Conservation (phyloP, 2,113 vertebrate species). For the Phyllopteryx taeniolatus region DNA sequence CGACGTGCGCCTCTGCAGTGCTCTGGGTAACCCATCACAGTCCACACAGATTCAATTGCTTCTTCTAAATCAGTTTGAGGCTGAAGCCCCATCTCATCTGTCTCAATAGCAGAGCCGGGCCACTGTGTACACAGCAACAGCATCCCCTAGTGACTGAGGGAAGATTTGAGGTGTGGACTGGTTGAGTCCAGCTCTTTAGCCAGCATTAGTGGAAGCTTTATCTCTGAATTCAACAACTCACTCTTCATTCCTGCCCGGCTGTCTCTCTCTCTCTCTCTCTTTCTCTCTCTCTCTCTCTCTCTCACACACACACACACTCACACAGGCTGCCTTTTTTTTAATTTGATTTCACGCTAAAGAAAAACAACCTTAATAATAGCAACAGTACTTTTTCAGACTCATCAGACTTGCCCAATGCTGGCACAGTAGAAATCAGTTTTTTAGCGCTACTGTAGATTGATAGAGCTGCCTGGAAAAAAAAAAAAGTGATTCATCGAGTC, state of each 20-base stretch:
- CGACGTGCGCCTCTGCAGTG: slow-evolving; percentile 68
- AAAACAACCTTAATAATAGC: slow-evolving; percentile 42
- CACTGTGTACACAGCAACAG: slow-evolving; percentile 66
- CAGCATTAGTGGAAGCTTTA: slow-evolving; percentile 31
- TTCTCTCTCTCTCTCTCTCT: no score
- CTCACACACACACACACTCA: background rate
- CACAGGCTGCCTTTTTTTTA: slow-evolving; percentile 29
- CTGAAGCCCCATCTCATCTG: slow-evolving; percentile 74
- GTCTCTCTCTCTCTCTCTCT: slow-evolving; percentile 11
- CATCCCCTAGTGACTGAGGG: slow-evolving; percentile 69
- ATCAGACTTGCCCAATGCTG: slow-evolving; percentile 28
- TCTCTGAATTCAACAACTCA: slow-evolving; percentile 28
- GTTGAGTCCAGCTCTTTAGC: slow-evolving; percentile 33
- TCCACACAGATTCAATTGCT: slow-evolving; percentile 76
- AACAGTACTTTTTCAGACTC: slow-evolving; percentile 30
- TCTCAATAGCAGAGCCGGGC: slow-evolving; percentile 58
- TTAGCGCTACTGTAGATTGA: slow-evolving; percentile 14
- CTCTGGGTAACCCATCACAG: slow-evolving; percentile 73
- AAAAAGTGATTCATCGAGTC: slow-evolving; percentile 37
- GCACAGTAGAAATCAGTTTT: slow-evolving; percentile 31
- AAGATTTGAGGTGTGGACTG: slow-evolving; percentile 4
- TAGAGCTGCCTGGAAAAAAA: slow-evolving; percentile 29
- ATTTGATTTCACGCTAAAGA: slow-evolving; percentile 56
- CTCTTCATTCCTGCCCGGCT: slow-evolving; percentile 17
- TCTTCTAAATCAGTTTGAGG: slow-evolving; percentile 78